Evolutionary conservation across 2,888 invertebrate genomes (phyloP).

Genomic region (Drosophila imparisetae): DNA sequence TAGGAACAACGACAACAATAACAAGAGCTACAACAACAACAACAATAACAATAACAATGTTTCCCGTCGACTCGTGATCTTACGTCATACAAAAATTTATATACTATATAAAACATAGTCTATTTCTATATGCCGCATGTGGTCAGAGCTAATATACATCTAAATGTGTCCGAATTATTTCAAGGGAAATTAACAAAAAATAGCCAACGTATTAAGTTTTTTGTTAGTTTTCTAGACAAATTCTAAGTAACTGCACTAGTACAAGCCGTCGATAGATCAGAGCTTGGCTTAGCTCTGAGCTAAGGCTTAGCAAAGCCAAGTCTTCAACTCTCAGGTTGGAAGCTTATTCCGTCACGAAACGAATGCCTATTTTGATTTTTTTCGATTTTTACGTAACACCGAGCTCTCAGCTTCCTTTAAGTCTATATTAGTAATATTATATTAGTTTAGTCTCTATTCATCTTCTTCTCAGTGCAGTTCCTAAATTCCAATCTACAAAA

Average conservation of each 20-base stretch:
- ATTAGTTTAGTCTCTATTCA: too few species aligned
- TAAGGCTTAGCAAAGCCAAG: background rate
- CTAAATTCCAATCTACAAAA: background rate
- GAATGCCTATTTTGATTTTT: background rate
- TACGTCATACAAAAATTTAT: constrained; percentile 68
- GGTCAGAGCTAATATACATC: constrained; percentile 63
- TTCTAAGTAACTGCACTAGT: background rate
- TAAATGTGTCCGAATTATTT: constrained; percentile 24
- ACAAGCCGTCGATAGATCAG: background rate
- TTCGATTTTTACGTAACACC: background rate
- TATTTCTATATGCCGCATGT: constrained; percentile 77
- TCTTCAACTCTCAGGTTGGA: background rate
- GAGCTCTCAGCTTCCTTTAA: background rate
- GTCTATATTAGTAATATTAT: background rate
- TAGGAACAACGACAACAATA: background rate
- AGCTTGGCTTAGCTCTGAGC: background rate
- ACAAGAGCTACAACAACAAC: constrained; percentile 13
- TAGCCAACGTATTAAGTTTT: background rate
- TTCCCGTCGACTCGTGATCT: constrained; percentile 67
- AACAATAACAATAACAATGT: constrained; percentile 16
- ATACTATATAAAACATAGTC: constrained; percentile 51
- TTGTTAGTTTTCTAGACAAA: background rate
- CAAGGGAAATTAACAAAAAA: constrained; percentile 4
- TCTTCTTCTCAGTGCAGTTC: background rate
- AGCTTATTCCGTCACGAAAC: background rate